Evolutionary conservation across 2,113 vertebrate genomes (phyloP), one percentile per base, ranked within the genome.

Genomic region (Xiphophorus couchianus): DNA sequence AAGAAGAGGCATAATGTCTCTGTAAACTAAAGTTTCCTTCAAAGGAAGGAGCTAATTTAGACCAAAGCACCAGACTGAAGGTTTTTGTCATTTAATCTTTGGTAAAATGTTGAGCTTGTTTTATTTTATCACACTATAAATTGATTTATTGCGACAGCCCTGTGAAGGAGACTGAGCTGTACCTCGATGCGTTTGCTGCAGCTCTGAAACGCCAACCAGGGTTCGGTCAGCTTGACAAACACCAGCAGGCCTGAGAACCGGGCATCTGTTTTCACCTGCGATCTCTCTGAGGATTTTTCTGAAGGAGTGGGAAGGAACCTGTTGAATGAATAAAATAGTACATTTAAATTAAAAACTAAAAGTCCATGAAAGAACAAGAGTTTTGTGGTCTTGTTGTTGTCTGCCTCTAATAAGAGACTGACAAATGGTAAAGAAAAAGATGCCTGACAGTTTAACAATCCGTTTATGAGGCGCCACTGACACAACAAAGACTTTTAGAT

Each of bases 101-200:
- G 10, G 35, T 37, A 12, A 37, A 37, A 37, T 37, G 35, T 12
- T 11, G 35, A 2, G 35, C 10, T 3, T 37, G 35, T 37, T 37
- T 3, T 37, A 11, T 12, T 37, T 37, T 11, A 37, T 37, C 35
- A 37, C 35, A 37, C 35, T 37, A 37, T 37, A 37, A 37, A 11
- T 37, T 37, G 35, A 37, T 37, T 37, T 37, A 37, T 37, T 37
- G 35, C 0, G 35, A 11, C 35, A 37, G 35, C 1, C 35, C 35
- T 35, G 35, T 35, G 35, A 1, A 35, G 35, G 35, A 35, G 35
- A 33, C 31, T 78, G 71, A 90, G 58, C 29, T 76, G 73, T 65
- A 13, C 68, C n/a, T 73, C 31, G 44, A 28, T 73, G 29, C 73
- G 51, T 76, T 69, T 60, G 37, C 65, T 0, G 4, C 39, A 54